Evolutionary conservation across 2,113 vertebrate genomes (phyloP), one percentile per base, ranked within the genome.

Genomic region (Prunella fulvescens): DNA sequence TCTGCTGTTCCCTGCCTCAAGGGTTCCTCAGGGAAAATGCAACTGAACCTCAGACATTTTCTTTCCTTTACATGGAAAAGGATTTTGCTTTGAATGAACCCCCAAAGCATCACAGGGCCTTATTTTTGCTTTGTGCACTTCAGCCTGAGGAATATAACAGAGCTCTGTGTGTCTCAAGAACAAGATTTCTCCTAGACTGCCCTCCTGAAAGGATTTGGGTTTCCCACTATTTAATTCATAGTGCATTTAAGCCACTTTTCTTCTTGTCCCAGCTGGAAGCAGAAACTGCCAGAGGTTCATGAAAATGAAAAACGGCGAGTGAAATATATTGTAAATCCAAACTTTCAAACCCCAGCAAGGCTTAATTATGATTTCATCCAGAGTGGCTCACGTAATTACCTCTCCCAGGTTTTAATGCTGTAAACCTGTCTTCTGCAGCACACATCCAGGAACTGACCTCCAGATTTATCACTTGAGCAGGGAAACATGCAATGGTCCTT

Each of bases 321-420:
- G 81, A 94, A 94, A 95, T 42, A 58, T 9, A 62, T n/a, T 91
- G 91, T 80, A 91, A 95, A 87, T 85, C 39, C 71, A 80, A 94
- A 92, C 90, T 90, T 95, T 91, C 92, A 96, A 80, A 72, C 40
- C 66, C 70, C 61, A 96, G 77, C 93, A 95, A 94, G 79, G 24
- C 51, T 83, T 93, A 94, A 95, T 95, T 94, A 90, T 73, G 29
- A 77, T 93, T 95, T 95, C 92, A 94, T 86, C 84, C 81, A 44
- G 88, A 95, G 79, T 80, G 66, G 84, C 93, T 95, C 60, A 70
- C 23, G 0, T 91, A 95, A 91, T 94, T 91, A 77, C 83, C 94
- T 95, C 90, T 96, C 64, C 33, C 64, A 92, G 74, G 62, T 92
- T 95, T 88, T 66, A 91, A 14, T 40, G 74, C 76, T 88, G 74